Evolutionary conservation across 2,113 vertebrate species (phyloP).

Genomic region (Polypterus senegalus): DNA sequence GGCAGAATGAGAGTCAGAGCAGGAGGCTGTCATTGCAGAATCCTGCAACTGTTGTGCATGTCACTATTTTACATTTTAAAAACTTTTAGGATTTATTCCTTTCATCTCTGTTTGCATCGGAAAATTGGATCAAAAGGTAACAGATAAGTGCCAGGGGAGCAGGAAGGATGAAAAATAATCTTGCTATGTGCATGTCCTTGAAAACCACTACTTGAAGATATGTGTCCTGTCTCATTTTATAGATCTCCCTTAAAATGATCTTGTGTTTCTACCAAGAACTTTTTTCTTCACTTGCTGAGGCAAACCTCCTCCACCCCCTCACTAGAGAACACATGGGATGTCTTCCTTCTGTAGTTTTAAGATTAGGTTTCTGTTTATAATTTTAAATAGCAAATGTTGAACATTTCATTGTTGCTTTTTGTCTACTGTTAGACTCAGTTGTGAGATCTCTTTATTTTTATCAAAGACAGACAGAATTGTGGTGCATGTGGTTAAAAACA

Average conservation of each 20-base stretch:
- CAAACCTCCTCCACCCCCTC: no score
- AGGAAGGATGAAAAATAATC: conserved; percentile 26
- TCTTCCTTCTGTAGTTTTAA: no score
- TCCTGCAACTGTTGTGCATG: conserved; percentile 27
- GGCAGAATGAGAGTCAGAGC: conserved; percentile 14
- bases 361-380: no score
- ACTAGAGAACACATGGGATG: no score
- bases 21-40: conserved; percentile 19
- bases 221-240: background rate
- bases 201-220: conserved; percentile 10
- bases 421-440: no score
- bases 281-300: background rate
- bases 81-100: conserved; percentile 20
- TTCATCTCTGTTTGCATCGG: conserved; percentile 15
- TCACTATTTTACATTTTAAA: conserved; percentile 30
- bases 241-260: conserved; percentile 1
- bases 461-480: no score
- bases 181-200: conserved; percentile 28
- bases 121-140: conserved; percentile 27
- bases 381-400: no score
- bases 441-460: no score
- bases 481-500: no score
- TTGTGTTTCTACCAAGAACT: background rate
- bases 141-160: conserved; percentile 28
- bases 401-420: no score